Evolutionary conservation across 1,140 invertebrate species (phyloP).

Genomic region (Pseudoatta argentina): DNA sequence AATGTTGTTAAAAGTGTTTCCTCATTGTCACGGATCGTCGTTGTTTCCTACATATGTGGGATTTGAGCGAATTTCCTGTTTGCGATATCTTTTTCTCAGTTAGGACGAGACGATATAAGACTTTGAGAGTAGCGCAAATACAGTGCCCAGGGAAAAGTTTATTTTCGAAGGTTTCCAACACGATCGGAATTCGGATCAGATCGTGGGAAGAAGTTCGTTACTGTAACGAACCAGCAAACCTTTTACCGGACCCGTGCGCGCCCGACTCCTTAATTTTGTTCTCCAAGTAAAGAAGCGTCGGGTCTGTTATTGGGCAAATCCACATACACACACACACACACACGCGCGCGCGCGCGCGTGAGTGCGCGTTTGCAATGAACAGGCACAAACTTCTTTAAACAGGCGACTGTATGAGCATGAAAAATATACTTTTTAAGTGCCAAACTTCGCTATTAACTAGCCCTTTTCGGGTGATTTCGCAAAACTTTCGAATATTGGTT

Average conservation of each 20-base stretch:
- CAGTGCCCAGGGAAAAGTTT: conserved; percentile 48
- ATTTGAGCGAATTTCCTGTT: conserved; percentile 28
- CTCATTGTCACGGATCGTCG: neutral
- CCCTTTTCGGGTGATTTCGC: conserved; percentile 23
- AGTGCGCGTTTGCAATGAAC: neutral
- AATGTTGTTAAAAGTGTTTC: conserved; percentile 7
- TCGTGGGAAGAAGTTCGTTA: conserved; percentile 81
- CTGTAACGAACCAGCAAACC: conserved; percentile 80
- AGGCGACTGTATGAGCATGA: conserved; percentile 23
- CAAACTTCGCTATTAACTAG: conserved; percentile 48
- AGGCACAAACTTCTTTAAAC: conserved; percentile 30
- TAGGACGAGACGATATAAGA: conserved; percentile 20
- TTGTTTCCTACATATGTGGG: neutral
- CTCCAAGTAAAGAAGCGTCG: conserved; percentile 35
- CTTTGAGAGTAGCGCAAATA: conserved; percentile 40
- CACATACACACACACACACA: neutral
- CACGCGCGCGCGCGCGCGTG: too few species aligned
- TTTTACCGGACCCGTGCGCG: conserved; percentile 39
- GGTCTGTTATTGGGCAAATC: conserved; percentile 16
- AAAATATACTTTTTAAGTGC: conserved; percentile 40
- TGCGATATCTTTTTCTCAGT: conserved; percentile 27
- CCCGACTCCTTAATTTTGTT: conserved; percentile 63
- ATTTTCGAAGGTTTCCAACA: conserved; percentile 63
- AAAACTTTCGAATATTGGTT: conserved; percentile 32
- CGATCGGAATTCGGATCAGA: conserved; percentile 76